Conservation (phyloP, 2,888 invertebrate species). For the Prosopocoilus inquinatus region DNA sequence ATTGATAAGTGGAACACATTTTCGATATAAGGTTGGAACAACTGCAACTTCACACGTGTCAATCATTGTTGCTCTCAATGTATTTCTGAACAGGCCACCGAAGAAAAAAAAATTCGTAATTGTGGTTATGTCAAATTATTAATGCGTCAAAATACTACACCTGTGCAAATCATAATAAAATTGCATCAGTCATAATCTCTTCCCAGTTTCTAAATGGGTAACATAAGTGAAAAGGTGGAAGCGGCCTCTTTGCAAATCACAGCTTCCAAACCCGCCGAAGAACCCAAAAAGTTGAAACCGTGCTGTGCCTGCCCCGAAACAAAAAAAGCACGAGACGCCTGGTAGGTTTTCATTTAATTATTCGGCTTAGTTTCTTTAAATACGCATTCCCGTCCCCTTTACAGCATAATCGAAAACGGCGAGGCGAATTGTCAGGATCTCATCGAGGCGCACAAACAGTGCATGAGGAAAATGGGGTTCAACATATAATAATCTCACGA, state of each 20-base stretch:
- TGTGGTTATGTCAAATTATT: neutral
- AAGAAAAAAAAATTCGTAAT: neutral
- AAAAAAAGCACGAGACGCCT: conserved; percentile 83
- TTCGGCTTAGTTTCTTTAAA: conserved; percentile 3
- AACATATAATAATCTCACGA: conserved; percentile 65
- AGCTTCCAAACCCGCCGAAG: conserved; percentile 48
- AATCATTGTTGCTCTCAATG: too few species aligned
- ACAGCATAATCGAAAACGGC: conserved; percentile 85
- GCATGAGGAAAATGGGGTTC: conserved; percentile 95
- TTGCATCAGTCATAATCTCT: neutral
- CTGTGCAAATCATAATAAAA: too few species aligned
- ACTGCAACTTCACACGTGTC: too few species aligned
- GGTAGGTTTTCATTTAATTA: conserved; percentile 59
- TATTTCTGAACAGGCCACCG: too few species aligned
- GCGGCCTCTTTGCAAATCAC: conserved; percentile 47
- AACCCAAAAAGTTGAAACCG: conserved; percentile 77
- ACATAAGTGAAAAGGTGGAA: conserved; percentile 54
- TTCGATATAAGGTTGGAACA: too few species aligned
- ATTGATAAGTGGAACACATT: too few species aligned
- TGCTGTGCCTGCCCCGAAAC: conserved; percentile 98
- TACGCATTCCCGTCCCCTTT: conserved; percentile 44
- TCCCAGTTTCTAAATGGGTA: conserved; percentile 52
- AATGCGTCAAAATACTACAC: too few species aligned
- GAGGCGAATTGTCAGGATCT: conserved; percentile 85
- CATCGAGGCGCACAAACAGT: conserved; percentile 95